Base-by-base conservation (phyloP, 1,140 invertebrate genomes). In the Drosophila watanabei region DNA sequence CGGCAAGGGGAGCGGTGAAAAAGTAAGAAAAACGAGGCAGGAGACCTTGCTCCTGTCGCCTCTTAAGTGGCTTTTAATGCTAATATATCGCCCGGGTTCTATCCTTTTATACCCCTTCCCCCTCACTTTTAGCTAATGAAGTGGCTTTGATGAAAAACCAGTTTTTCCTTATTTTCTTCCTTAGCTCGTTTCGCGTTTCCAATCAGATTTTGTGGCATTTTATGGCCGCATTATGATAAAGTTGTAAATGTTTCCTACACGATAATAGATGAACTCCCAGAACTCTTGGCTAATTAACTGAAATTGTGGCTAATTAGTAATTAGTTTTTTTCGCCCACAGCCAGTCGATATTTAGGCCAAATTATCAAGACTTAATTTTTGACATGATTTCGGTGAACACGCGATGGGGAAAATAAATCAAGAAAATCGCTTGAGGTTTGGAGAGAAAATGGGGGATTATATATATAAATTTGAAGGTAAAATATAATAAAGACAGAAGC, bases 11-110 rank as follows among this genome's bases (percentile, higher is more conserved):
- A 24, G 51, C 16, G 8, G 8, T 49, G 14, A 11, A 51, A 51
- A 51, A 51, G 49, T 30, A 51, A 51, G 49, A 51, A 51, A 51
- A 32, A 51, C 49, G 49, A 51, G 39, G 33, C 14, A 37, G 35
- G 28, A 20, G 48, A 39, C 39, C 52, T 46, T 45, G 78, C 72
- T 59, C 51, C 75, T 87, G 83, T 82, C 79, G 79, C 71, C 70
- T 77, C 79, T 82, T 89, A 90, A 89, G 86, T 90, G 86, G 82
- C 86, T 89, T 86, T 89, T 89, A 90, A 89, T 89, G 86, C 86
- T 90, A 89, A 89, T 89, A 79, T 82, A 90, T 82, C 81, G 85
- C 72, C 35, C 10, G 68, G 54, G 33, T 75, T 75, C 79, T 69
- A 63, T 39, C 37, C 45, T 48, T 49, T 28, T 32, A 16, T 24